phyloP scores from a whole-genome alignment of 1,140 invertebrate species.

The Phocides pigmalion region DNA sequence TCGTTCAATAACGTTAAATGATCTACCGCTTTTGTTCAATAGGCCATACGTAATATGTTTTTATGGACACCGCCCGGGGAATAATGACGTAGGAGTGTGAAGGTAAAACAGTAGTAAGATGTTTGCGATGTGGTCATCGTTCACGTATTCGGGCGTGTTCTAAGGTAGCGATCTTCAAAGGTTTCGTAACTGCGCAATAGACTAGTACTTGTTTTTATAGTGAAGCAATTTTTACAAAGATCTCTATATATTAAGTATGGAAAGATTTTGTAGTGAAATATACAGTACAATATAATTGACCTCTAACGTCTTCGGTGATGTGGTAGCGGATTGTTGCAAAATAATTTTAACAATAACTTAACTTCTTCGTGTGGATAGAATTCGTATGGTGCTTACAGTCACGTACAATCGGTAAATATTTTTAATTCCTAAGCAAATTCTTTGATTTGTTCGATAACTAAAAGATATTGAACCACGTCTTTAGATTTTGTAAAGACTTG shows the following conservation, averaged over 20 bases:
- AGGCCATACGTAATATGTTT: slow-evolving; percentile 51
- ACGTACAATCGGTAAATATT: no score
- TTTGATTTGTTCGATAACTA: no score
- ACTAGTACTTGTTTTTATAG: neutral
- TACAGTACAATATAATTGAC: no score
- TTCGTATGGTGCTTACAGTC: no score
- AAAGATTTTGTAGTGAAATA: neutral
- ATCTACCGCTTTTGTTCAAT: slow-evolving; percentile 52
- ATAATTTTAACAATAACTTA: no score
- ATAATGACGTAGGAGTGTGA: slow-evolving; percentile 54
- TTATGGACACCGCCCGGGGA: slow-evolving; percentile 44
- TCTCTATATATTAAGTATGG: neutral
- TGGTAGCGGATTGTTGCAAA: no score
- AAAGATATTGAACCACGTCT: no score
- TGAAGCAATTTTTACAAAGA: neutral
- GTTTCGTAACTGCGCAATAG: neutral
- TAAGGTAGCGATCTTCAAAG: slow-evolving; percentile 29
- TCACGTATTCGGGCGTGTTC: slow-evolving; percentile 55
- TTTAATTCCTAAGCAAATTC: no score
- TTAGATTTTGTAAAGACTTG: no score
- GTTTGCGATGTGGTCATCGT: slow-evolving; percentile 69
- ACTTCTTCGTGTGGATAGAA: no score
- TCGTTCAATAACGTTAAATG: slow-evolving; percentile 44
- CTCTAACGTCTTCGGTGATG: no score
- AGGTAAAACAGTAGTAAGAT: slow-evolving; percentile 64